phyloP scores from a whole-genome alignment of 1,140 invertebrate species.

The Oreohelix idahoensis region DNA sequence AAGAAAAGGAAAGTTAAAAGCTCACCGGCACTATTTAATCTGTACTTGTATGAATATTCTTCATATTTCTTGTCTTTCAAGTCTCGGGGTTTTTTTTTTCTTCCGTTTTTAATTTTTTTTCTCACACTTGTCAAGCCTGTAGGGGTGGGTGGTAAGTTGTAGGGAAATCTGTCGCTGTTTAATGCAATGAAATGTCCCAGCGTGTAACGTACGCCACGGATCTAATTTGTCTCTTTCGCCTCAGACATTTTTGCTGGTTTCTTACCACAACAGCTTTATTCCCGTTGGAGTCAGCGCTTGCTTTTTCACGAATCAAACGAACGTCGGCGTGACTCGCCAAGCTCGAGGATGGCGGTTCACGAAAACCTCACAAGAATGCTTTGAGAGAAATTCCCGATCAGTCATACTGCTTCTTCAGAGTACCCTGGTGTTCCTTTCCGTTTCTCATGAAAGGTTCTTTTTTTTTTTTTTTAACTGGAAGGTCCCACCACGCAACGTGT shows the following conservation, averaged over 20 bases:
- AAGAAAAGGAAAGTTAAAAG: too few relatives aligned
- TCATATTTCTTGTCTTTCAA: neutral
- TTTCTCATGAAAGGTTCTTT: neutral
- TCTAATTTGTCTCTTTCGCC: slow-evolving; percentile 19
- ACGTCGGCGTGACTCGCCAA: slow-evolving; percentile 8
- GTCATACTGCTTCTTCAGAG: neutral
- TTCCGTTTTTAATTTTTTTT: neutral
- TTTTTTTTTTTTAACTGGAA: slow-evolving; percentile 2
- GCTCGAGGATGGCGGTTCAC: neutral
- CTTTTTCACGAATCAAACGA: slow-evolving; percentile 23
- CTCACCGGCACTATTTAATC: neutral
- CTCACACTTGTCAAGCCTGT: neutral
- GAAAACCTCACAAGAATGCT: slow-evolving; percentile 27
- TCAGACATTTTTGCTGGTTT: neutral
- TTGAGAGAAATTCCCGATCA: slow-evolving; percentile 14
- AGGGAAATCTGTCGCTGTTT: neutral
- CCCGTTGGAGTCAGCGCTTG: neutral
- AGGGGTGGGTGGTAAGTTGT: neutral
- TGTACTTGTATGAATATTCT: neutral
- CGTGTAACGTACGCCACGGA: slow-evolving; percentile 11
- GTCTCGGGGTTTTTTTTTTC: too few relatives aligned
- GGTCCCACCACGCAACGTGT: neutral
- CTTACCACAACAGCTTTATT: slow-evolving; percentile 15
- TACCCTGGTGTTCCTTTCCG: neutral
- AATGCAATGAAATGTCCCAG: neutral